These are phyloP conservation scores for Spatulosminthurus flaviceps DNA, from an alignment of 2,888 invertebrate genomes.

Conservation along the genomic window DNA sequence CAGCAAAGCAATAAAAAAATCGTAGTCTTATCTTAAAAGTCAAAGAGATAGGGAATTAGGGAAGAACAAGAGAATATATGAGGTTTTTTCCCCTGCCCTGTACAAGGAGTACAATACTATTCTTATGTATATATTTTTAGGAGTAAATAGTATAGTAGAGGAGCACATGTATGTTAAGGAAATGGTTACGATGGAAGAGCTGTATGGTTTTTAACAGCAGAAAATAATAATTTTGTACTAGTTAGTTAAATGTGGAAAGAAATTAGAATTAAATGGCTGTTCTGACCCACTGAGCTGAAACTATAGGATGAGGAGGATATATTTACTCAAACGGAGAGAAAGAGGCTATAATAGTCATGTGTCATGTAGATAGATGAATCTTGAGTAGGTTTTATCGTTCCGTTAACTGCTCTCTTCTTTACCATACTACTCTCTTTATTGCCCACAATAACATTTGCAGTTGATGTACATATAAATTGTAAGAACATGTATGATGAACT, in stretches of 20 bases:
- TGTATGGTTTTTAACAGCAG: slow-evolving; percentile 10
- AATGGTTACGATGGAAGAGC: neutral
- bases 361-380: slow-evolving; percentile 11
- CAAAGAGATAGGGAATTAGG: no score
- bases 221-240: slow-evolving; percentile 29
- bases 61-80: no score
- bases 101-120: no score
- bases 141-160: no score
- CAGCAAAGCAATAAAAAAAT: no score
- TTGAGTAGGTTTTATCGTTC: slow-evolving; percentile 3
- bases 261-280: slow-evolving; percentile 31
- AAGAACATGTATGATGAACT: neutral
- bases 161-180: neutral
- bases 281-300: slow-evolving; percentile 44
- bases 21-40: neutral
- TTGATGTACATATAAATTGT: neutral
- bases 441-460: neutral
- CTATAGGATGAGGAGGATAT: neutral
- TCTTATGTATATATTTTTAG: no score
- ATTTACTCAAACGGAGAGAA: neutral
- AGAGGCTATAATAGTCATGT: neutral
- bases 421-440: slow-evolving; percentile 23
- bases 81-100: no score
- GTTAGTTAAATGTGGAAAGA: slow-evolving; percentile 30
- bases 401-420: slow-evolving; percentile 27